Conservation (phyloP, 30 jellyfish, hydroid and myxozoan genomes). For the Mastigias papua region DNA sequence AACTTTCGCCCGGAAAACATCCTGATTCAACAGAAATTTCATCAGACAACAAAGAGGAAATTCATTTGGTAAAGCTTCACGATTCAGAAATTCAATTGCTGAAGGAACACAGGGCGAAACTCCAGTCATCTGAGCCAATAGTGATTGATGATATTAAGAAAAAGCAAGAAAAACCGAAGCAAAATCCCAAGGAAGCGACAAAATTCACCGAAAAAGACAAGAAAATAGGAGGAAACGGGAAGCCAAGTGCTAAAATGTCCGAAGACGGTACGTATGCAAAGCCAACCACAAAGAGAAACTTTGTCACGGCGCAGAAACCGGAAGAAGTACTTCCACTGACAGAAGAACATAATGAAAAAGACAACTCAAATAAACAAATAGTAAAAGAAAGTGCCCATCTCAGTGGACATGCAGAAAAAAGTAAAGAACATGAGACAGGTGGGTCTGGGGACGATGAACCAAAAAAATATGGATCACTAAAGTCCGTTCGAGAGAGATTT, state of each 20-base stretch:
- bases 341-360: not conserved
- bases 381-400: slow-evolving; percentile 21
- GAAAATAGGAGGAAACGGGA: not conserved
- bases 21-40: not conserved
- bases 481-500: slow-evolving; percentile 85
- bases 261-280: not conserved
- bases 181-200: slow-evolving; percentile 86
- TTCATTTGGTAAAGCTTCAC: slow-evolving; percentile 68
- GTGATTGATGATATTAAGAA: slow-evolving; percentile 89
- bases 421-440: slow-evolving; percentile 9
- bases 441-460: slow-evolving; percentile 75
- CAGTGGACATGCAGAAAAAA: slow-evolving; percentile 13
- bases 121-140: slow-evolving; percentile 79
- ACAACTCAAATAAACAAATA: not conserved
- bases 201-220: not conserved
- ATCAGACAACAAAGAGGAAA: slow-evolving; percentile 11
- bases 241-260: slow-evolving; percentile 1
- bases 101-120: slow-evolving; percentile 62
- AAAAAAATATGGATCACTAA: slow-evolving; percentile 85
- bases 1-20: not conserved
- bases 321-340: slow-evolving; percentile 56
- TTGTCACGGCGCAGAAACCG: slow-evolving; percentile 25
- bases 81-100: slow-evolving; percentile 51
- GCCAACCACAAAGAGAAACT: slow-evolving; percentile 70
- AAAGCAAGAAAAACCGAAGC: slow-evolving; percentile 73